Evolutionary conservation across 2,113 vertebrate genomes (phyloP).

Genomic region (Limnothrissa miodon): DNA sequence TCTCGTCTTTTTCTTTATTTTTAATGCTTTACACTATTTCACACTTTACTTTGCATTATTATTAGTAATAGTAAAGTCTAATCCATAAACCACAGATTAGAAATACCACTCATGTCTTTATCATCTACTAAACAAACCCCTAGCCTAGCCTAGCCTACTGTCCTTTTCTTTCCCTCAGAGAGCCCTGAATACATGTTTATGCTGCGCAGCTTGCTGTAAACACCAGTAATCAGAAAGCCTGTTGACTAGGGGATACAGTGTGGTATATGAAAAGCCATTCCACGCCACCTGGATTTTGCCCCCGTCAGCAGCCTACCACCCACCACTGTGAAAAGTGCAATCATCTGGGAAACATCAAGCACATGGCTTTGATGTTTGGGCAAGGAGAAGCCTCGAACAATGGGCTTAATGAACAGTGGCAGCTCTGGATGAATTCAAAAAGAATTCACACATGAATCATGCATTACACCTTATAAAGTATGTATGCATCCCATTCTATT

Average conservation of each 20-base stretch:
- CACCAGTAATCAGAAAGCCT: neutral
- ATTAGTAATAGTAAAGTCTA: no score
- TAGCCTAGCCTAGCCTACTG: no score
- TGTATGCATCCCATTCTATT: neutral
- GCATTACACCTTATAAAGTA: no score
- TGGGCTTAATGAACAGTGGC: neutral
- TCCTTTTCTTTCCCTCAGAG: neutral
- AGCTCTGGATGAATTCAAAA: neutral
- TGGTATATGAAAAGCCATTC: neutral
- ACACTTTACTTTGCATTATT: no score
- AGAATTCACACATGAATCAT: neutral
- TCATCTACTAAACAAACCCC: neutral
- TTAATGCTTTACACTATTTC: no score
- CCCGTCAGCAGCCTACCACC: neutral
- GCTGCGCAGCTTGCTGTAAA: neutral
- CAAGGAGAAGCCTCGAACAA: neutral
- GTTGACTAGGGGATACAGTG: neutral
- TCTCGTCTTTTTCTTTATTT: no score
- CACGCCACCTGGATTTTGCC: constrained; percentile 32
- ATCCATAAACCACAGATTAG: no score
- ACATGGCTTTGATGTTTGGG: constrained; percentile 32
- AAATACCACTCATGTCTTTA: no score
- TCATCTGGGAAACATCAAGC: constrained; percentile 26
- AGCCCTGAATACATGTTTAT: neutral
- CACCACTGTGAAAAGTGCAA: neutral